Evolutionary conservation across 1,140 invertebrate species (phyloP).

Genomic region (Holotrichia oblita): DNA sequence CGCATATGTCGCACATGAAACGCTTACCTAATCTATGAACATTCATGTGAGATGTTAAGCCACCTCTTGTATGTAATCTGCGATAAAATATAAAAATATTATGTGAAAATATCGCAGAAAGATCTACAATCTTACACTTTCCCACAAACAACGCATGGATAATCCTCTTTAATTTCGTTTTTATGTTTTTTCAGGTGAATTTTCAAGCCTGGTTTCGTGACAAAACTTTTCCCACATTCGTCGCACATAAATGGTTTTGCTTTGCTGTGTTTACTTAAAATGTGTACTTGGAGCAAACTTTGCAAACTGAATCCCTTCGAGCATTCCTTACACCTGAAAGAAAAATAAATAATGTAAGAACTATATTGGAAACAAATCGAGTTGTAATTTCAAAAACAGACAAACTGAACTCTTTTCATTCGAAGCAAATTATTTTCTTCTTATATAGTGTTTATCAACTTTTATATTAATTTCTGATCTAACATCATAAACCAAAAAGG

Average conservation of each 20-base stretch:
- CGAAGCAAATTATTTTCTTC: no score
- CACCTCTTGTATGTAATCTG: conserved; percentile 63
- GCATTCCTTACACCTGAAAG: conserved; percentile 58
- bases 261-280: conserved; percentile 58
- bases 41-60: conserved; percentile 63
- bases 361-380: no score
- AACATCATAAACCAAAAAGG: no score
- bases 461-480: no score
- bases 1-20: conserved; percentile 65
- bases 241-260: conserved; percentile 59
- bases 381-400: no score
- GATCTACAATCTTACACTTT: conserved; percentile 61
- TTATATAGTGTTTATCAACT: no score
- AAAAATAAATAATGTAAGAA: background rate
- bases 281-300: conserved; percentile 57
- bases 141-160: conserved; percentile 64
- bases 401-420: no score
- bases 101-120: background rate
- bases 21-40: conserved; percentile 62
- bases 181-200: conserved; percentile 60
- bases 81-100: conserved; percentile 8
- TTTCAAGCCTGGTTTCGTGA: conserved; percentile 57
- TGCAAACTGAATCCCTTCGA: conserved; percentile 58
- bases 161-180: conserved; percentile 58
- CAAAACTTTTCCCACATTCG: conserved; percentile 59